These are phyloP conservation scores for Rhinoraja longicauda DNA, from an alignment of 2,797 vertebrate genomes.

Conservation along the genomic window DNA sequence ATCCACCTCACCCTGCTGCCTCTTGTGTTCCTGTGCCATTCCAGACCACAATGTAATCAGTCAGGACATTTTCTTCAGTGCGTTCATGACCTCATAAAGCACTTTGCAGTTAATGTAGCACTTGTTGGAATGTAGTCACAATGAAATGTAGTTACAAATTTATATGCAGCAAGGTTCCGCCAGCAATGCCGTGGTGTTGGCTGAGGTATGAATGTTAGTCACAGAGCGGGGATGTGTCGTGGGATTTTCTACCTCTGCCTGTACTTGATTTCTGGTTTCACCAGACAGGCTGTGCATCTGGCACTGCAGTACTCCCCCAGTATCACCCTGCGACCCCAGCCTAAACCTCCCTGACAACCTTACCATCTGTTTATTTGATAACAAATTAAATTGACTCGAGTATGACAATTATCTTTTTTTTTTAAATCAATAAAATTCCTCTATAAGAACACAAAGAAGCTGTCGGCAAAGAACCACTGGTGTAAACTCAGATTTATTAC, in stretches of 20 bases:
- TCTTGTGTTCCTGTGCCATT: too few relatives aligned
- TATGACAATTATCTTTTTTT: not conserved
- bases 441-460: not conserved
- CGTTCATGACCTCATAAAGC: not conserved
- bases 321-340: not conserved
- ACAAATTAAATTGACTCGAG: not conserved
- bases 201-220: not conserved
- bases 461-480: not conserved
- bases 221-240: not conserved
- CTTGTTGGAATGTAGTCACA: not conserved
- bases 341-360: not conserved
- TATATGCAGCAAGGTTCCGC: not conserved
- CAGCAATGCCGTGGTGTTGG: not conserved
- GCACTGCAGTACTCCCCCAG: not conserved
- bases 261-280: not conserved
- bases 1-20: too few relatives aligned
- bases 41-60: too few relatives aligned
- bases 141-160: not conserved
- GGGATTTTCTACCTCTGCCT: not conserved
- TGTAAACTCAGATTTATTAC: conserved; percentile 4
- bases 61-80: too few relatives aligned
- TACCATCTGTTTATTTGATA: not conserved
- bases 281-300: not conserved
- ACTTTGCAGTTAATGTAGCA: not conserved
- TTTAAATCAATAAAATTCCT: not conserved